Evolutionary conservation across 2,113 vertebrate species (phyloP), one percentile per base, ranked within the genome.

Genomic region (Equus quagga): DNA sequence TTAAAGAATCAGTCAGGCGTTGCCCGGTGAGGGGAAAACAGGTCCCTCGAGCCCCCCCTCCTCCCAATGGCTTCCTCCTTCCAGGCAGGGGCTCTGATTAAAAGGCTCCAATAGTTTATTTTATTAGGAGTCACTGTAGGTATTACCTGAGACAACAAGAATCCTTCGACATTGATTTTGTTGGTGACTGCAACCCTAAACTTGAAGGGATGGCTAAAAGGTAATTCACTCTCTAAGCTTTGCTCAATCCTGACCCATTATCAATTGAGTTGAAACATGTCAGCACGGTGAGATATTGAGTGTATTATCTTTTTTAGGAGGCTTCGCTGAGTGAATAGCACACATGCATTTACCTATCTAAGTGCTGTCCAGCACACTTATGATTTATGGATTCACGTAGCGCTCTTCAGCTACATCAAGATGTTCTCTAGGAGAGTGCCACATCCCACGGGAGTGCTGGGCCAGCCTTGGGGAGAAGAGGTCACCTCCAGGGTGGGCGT

Each of bases 211-310:
- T 94, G 91, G 98, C 97, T 98, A 97, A 98, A 91, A 98, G 98
- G 98, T 97, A 98, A 98, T 98, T 98, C 98, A 98, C 97, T 98
- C 94, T 93, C 56, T 86, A 56, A 98, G 98, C 98, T 98, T 93
- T 98, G 96, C 97, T 98, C 97, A 97, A 93, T 98, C 97, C 98
- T 97, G 97, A 98, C 98, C 98, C 98, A 94, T 98, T 98, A 98
- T 98, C 98, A 98, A 92, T 98, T 98, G 98, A 98, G 97, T 97
- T 98, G 98, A 98, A 98, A 98, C 97, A 98, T 98, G 97, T 98
- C 98, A 98, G 97, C 98, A 49, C 80, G 0, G 97, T 78, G 91
- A 96, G 92, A 82, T 70, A 96, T 92, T 95, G 98, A 98, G 97
- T 96, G 97, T 98, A 98, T 98, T 98, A 98, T 98, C 97, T 98